Base-by-base conservation (phyloP, 1,140 invertebrate genomes). In the Lordiphosa clarofinis region DNA sequence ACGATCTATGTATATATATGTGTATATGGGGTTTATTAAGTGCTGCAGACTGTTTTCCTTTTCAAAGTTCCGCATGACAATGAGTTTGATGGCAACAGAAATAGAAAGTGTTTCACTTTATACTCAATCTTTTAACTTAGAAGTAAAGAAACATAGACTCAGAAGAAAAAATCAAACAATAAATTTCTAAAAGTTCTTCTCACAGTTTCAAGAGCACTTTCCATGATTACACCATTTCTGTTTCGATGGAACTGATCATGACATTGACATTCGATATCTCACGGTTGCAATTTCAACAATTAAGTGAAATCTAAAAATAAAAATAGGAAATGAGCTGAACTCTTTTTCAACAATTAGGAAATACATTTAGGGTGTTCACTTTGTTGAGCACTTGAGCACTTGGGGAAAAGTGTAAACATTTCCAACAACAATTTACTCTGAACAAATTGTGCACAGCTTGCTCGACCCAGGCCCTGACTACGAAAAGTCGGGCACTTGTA, bases 131-230 rank as follows among this genome's bases (percentile, higher is more conserved):
- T 19, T 19, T 19, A 4, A 19, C 19, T 3, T 3, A 19, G 19
- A 19, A 19, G 2, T 19, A 19, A 19, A 19, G 19, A 19, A 19
- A 19, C 19, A 3, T 3, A 19, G 19, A 19, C 3, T 19, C 19
- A 19, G 19, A 3, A 19, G 1, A 1, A 15, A 15, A 19, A 19
- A 19, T 19, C 19, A 19, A 19, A 19, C 4, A 24, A 24, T 24
- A 24, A 5, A 4, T 24, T 24, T 24, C 21, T 19, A 19, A 19
- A 19, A 19, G 19, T 3, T 24, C 4, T 24, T 24, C 19, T 11
- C 12, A 10, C 42, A 37, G 73, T 73, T 84, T 82, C 76, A 82
- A 84, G 78, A 69, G 57, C 78, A 84, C 48, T 57, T 62, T 28
- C 8, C 13, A 56, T 49, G 12, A 56, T 58, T 55, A 38, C 37